These are phyloP conservation scores for Drosophila azteca DNA, from an alignment of 1,140 invertebrate species.

Conservation along the genomic window DNA sequence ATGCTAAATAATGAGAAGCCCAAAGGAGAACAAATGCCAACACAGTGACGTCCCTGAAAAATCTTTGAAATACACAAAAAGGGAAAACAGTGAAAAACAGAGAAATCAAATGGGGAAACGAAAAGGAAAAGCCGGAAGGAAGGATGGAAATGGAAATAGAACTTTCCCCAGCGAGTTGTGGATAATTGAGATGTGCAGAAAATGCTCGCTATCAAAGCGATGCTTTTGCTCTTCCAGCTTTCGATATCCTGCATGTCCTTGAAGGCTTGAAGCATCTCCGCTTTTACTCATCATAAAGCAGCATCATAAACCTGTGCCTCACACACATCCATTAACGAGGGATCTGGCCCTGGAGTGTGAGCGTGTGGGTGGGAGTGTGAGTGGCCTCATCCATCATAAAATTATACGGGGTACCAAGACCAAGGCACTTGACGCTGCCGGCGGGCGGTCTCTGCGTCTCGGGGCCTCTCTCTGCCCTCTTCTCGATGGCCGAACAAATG, in stretches of 20 bases:
- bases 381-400: conserved; percentile 55
- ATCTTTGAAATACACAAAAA: conserved; percentile 3
- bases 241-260: too few relatives aligned
- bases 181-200: too few relatives aligned
- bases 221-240: too few relatives aligned
- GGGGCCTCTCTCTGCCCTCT: neutral
- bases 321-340: conserved; percentile 6
- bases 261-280: too few relatives aligned
- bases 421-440: conserved; percentile 35
- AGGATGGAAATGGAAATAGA: neutral
- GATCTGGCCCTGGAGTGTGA: too few relatives aligned
- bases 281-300: too few relatives aligned
- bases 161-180: too few relatives aligned
- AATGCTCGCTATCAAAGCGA: too few relatives aligned
- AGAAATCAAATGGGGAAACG: too few relatives aligned
- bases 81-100: neutral
- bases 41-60: neutral
- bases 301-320: conserved; percentile 10
- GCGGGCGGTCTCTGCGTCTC: neutral
- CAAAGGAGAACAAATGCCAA: neutral
- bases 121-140: neutral
- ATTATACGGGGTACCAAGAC: conserved; percentile 42
- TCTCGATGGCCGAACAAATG: conserved; percentile 38
- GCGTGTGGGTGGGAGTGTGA: conserved; percentile 4
- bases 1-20: conserved; percentile 60